Conservation (phyloP, 2,888 invertebrate species). For the Phytoseiulus persimilis region DNA sequence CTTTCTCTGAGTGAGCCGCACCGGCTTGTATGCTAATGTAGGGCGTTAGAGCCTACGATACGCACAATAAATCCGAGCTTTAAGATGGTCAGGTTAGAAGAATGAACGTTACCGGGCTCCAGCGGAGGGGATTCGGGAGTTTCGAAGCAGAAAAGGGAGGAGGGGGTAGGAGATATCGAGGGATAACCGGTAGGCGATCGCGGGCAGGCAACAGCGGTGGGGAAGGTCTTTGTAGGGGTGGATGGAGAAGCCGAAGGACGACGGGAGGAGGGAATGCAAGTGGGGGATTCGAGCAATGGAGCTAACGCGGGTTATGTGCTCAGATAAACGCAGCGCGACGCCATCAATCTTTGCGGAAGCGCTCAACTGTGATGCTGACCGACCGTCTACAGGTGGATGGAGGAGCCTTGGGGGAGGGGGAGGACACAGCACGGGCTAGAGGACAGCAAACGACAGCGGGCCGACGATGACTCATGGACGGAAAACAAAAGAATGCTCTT, state of each 20-base stretch:
- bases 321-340: not conserved
- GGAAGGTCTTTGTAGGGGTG: not conserved
- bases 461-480: not conserved
- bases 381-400: not conserved
- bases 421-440: not conserved
- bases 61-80: conserved; percentile 39
- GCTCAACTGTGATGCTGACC: conserved; percentile 5
- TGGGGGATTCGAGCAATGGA: not conserved
- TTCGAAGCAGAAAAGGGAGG: not conserved
- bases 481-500: not conserved
- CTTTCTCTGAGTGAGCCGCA: not conserved
- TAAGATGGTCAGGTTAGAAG: conserved; percentile 25
- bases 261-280: conserved; percentile 8
- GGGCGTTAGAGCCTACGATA: conserved; percentile 34
- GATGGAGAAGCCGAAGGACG: not conserved
- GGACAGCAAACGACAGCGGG: not conserved
- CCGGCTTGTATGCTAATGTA: conserved; percentile 31
- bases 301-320: conserved; percentile 5
- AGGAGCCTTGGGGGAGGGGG: not conserved
- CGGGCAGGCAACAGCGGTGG: not conserved
- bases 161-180: not conserved
- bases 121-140: not conserved
- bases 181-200: not conserved
- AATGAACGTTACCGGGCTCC: not conserved
- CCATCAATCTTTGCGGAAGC: not conserved